phyloP scores from a whole-genome alignment of 2,113 vertebrate species.

The Microcebus ravelobensis region DNA sequence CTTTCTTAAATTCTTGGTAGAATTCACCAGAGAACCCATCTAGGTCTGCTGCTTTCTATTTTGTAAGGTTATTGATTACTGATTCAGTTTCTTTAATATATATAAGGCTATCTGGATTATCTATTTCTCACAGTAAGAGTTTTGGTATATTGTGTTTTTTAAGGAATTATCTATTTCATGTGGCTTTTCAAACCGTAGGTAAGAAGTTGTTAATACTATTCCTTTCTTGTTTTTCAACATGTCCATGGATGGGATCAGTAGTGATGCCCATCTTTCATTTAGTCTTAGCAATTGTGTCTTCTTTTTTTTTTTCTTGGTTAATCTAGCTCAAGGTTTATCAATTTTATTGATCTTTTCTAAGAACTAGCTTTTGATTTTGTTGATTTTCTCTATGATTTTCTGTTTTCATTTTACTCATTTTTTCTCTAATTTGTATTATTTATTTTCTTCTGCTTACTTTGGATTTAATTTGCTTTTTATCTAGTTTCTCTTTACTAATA shows the following conservation, averaged over 20 bases:
- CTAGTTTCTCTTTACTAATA: not conserved
- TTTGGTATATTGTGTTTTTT: not conserved
- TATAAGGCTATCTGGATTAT: not conserved
- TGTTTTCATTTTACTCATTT: not conserved
- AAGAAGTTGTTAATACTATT: not conserved
- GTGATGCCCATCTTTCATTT: not conserved
- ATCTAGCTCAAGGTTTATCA: not conserved
- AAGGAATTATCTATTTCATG: not conserved
- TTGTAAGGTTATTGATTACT: not conserved
- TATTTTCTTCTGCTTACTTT: not conserved
- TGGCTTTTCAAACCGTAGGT: not conserved
- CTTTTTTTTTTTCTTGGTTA: not conserved
- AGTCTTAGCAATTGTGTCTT: not conserved
- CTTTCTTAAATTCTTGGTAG: not conserved
- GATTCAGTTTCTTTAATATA: not conserved
- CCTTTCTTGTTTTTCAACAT: not conserved
- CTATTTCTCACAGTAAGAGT: not conserved
- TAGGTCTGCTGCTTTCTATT: not conserved
- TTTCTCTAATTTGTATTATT: not conserved
- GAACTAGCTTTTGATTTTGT: not conserved
- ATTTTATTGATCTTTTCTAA: slow-evolving; percentile 16
- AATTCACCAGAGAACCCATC: not conserved
- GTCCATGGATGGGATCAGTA: not conserved
- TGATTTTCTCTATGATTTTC: not conserved
- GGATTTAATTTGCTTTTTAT: not conserved